A percentile compares a stretch with the other conserved stretches of the same genome.
Conservation (phyloP, 1,140 invertebrate genomes). For the Ostrea denselamellosa region DNA sequence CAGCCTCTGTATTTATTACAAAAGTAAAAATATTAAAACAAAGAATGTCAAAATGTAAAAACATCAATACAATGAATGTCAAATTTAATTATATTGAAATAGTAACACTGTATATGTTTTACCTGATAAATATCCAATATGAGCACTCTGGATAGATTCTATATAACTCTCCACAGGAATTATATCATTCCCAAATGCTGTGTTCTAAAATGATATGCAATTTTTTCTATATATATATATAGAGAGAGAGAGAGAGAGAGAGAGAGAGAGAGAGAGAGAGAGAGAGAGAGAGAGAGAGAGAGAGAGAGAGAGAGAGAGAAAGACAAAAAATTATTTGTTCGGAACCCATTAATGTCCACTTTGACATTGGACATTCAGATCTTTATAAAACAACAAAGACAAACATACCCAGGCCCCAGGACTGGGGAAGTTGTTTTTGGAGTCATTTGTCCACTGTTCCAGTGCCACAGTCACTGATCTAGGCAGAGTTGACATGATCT, state of each 20-base stretch:
- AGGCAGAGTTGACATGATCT: slow-evolving; percentile 82
- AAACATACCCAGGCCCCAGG: slow-evolving; percentile 78
- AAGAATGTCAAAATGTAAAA: not conserved
- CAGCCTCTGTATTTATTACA: slow-evolving; percentile 82
- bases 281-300: no score
- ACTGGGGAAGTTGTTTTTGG: slow-evolving; percentile 80
- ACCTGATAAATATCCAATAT: slow-evolving; percentile 78
- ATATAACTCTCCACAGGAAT: slow-evolving; percentile 91
- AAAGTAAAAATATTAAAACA: no score
- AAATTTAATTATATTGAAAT: no score
- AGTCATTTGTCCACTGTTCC: slow-evolving; percentile 84
- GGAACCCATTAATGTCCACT: no score
- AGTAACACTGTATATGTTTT: not conserved
- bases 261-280: no score
- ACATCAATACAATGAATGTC: not conserved
- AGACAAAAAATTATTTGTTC: no score
- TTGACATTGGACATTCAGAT: no score
- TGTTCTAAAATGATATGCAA: slow-evolving; percentile 81
- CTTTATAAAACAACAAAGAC: not conserved
- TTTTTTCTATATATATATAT: not conserved
- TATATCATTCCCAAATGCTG: slow-evolving; percentile 87
- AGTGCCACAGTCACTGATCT: slow-evolving; percentile 82
- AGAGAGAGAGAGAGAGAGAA: no score
- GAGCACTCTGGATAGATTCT: slow-evolving; percentile 78
- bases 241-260: no score